Base-by-base conservation (phyloP, 2,113 vertebrate genomes). In the Muntiacus muntjak region DNA sequence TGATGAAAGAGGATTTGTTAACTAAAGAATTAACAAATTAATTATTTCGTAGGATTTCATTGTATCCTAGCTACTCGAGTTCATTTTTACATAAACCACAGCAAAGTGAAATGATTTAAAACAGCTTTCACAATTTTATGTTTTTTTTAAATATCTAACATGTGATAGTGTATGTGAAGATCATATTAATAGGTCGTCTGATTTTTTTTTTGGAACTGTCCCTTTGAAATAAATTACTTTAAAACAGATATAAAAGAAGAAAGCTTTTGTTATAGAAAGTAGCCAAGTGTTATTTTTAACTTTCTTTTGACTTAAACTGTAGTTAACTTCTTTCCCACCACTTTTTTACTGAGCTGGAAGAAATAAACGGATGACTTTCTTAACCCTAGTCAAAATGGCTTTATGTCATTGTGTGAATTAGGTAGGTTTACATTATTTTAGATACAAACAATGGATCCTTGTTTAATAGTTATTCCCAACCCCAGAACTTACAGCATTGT, bases 221-320 rank as follows among this genome's bases (percentile, higher is more conserved):
- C 47, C 62, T 26, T 87, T 76, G 45, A 76, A 83, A 83, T 36
- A 87, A 86, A 78, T 50, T 83, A 92, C 33, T 84, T 92, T 82
- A 62, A 91, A 87, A 71, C 5, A 36, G 54, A 52, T 82, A 26
- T 10, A 28, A 74, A 76, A 87, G 25, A 33, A 54, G 60, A 92
- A 88, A 57, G 36, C 16, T 96, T 92, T 92, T 89, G 36, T 89
- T 89, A 84, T 1, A 83, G 47, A 84, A 95, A 95, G 55, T 87
- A 45, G 57, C n/a, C 11, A 84, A 15, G 14, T 92, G 25, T 92
- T 95, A n/a, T 74, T 89, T 93, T 28, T 78, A 76, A 84, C 64
- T 91, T 67, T 89, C 30, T 92, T 88, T 97, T 40, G 78, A 67
- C 74, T 50, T 87, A 81, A 90, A 92, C 3, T 14, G 45, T 30